Conservation (phyloP, 2,797 vertebrate genomes). For the Eutrigla gurnardus region DNA sequence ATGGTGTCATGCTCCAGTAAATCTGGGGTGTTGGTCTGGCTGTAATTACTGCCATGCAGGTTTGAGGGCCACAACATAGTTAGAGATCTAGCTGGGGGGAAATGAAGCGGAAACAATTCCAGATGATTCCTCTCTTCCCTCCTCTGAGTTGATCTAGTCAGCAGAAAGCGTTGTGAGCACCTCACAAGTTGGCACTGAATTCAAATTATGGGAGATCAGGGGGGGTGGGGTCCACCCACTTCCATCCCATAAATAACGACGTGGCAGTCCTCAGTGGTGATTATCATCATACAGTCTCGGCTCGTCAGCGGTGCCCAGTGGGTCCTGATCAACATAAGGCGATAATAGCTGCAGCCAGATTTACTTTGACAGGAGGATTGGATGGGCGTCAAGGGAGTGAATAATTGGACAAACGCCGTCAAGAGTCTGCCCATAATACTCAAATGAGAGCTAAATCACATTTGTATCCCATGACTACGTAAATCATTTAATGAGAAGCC, state of each 20-base stretch:
- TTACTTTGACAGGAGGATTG: constrained; percentile 40
- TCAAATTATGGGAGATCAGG: constrained; percentile 47
- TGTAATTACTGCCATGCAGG: constrained; percentile 72
- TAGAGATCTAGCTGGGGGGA: constrained; percentile 60
- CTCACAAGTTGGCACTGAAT: constrained; percentile 48
- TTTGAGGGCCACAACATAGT: constrained; percentile 70
- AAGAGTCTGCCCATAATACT: constrained; percentile 19
- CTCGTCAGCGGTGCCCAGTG: constrained; percentile 48
- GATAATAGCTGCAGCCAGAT: constrained; percentile 57
- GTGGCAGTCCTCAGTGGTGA: constrained; percentile 32
- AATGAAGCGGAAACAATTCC: constrained; percentile 71
- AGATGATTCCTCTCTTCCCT: constrained; percentile 59
- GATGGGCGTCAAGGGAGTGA: constrained; percentile 33
- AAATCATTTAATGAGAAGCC: constrained; percentile 46
- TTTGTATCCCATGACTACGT: constrained; percentile 41
- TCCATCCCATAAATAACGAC: constrained; percentile 64
- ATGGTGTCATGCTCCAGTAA: constrained; percentile 75
- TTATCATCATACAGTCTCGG: constrained; percentile 44
- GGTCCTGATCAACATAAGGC: constrained; percentile 59
- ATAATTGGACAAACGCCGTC: constrained; percentile 48
- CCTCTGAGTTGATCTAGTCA: constrained; percentile 65
- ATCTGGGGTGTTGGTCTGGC: constrained; percentile 75
- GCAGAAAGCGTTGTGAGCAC: constrained; percentile 49
- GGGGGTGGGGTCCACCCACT: constrained; percentile 61
- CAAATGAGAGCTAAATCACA: constrained; percentile 47